Evolutionary conservation across 2,113 vertebrate species (phyloP), one percentile per base, ranked within the genome.

Genomic region (Urocolius indicus): DNA sequence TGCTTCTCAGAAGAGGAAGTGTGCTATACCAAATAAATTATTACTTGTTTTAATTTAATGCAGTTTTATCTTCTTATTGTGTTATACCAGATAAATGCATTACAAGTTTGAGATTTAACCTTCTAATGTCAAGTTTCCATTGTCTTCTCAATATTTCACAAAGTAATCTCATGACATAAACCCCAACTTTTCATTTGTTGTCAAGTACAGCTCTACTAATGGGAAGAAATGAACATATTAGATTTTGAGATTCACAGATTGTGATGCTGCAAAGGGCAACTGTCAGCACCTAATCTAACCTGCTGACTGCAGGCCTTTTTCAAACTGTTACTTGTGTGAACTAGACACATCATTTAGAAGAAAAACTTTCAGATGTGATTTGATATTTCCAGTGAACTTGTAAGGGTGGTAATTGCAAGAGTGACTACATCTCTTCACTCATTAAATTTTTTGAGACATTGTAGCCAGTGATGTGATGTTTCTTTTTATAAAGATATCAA

Each of bases 351-450:
- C 16, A 79, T 46, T 87, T 82, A 58, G 45, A 32, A 41, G 87
- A 77, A 80, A 90, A 46, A 9, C 27, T 82, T 91, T 69, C 52
- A 94, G 89, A 91, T 69, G 16, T 2, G 6, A 79, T 61, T 62
- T 62, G 80, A 24, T 81, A 78, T 81, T 93, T 89, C 48, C 66
- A 91, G 29, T 83, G 79, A 93, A 89, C 43, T 82, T 61, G 23
- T 72, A 87, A 85, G 54, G 55, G 23, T 79, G 23, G 38, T 69
- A 83, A 80, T 85, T 61, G 24, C 19, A 74, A 21, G 9, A 49
- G 21, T 54, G 66, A 46, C 30, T 19, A 26, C 0, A 0, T 69
- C 32, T 68, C 74, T 79, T 83, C 51, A 54, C 5, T 77, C 46
- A 54, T 61, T 75, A 69, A 15, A 38, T 58, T 91, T 90, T 85